Conservation (phyloP, 2,888 invertebrate species). For the Tridacna gigas region DNA sequence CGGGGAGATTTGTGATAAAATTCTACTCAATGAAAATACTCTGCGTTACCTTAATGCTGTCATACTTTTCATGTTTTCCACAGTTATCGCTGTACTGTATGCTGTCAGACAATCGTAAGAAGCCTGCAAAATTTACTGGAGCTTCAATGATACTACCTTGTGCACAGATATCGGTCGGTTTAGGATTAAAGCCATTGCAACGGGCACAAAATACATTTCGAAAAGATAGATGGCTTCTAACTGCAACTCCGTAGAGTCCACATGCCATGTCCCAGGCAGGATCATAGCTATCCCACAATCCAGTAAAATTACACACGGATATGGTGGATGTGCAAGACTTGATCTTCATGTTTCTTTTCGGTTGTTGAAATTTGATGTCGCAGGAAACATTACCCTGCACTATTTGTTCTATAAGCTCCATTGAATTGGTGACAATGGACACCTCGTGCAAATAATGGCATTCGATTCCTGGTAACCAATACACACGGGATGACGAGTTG, state of each 20-base stretch:
- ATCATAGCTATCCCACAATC: background rate
- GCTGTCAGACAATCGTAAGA: no score
- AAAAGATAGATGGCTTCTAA: background rate
- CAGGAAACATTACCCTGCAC: background rate
- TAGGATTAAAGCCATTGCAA: background rate
- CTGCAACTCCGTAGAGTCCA: background rate
- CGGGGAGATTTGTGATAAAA: no score
- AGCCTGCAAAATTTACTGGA: no score
- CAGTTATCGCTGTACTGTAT: no score
- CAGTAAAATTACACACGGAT: conserved; percentile 19
- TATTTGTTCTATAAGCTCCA: background rate
- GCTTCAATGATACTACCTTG: no score
- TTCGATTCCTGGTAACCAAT: background rate
- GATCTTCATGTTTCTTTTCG: background rate
- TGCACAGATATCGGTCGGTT: background rate
- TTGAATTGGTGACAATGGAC: background rate
- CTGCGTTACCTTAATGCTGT: background rate
- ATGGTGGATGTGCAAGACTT: background rate
- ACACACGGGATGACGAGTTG: background rate
- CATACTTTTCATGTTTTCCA: background rate
- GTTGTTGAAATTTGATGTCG: background rate
- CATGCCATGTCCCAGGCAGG: conserved; percentile 8
- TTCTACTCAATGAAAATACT: background rate
- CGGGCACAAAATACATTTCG: background rate
- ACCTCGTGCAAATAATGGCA: background rate